Conservation (phyloP, 30 jellyfish, hydroid and myxozoan genomes). For the Aurelia coerulea region DNA sequence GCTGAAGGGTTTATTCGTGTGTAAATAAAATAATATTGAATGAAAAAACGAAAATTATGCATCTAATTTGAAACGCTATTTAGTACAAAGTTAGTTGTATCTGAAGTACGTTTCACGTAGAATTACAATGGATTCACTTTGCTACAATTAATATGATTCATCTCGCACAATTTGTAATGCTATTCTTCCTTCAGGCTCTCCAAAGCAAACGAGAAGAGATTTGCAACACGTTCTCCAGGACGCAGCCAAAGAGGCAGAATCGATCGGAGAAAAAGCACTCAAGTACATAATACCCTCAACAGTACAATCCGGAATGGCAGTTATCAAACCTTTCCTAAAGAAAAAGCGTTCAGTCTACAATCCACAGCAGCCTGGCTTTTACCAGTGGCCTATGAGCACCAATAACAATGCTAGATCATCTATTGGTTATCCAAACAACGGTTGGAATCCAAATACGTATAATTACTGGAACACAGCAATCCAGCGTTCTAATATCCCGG, state of each 20-base stretch:
- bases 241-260: constrained; percentile 47
- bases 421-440: constrained; percentile 25
- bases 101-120: too few relatives aligned
- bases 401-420: constrained; percentile 20
- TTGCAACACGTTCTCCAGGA: constrained; percentile 25
- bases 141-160: too few relatives aligned
- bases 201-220: constrained; percentile 4
- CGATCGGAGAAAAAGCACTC: constrained; percentile 45
- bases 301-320: constrained; percentile 39
- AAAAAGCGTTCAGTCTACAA: constrained; percentile 32
- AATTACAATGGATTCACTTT: too few relatives aligned
- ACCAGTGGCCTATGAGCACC: constrained; percentile 8
- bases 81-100: too few relatives aligned
- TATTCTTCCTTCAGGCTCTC: neutral
- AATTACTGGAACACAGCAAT: constrained; percentile 27
- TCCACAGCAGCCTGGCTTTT: neutral
- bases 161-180: neutral
- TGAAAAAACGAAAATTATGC: too few relatives aligned
- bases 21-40: too few relatives aligned
- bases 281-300: constrained; percentile 31
- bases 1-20: too few relatives aligned
- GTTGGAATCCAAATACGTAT: neutral
- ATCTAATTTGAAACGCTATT: too few relatives aligned
- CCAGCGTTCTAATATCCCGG: constrained; percentile 32
- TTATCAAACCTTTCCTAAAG: constrained; percentile 52